Conservation (phyloP, 1,140 invertebrate species). For the Conopomorpha cramerella region DNA sequence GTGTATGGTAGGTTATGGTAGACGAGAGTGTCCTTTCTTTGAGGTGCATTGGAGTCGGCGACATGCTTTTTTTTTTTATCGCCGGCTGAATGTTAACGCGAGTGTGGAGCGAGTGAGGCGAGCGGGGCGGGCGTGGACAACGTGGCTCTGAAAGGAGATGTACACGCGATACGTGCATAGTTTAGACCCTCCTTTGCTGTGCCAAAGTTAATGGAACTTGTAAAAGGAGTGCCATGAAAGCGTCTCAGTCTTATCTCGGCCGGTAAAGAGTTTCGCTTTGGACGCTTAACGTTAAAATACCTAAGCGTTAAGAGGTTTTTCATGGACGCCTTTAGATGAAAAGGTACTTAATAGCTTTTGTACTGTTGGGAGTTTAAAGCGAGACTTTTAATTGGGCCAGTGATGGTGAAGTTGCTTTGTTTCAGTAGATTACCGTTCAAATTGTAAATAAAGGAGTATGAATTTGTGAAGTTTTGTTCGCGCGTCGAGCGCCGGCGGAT, state of each 20-base stretch:
- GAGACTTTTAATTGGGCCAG: too few relatives aligned
- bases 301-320: neutral
- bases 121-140: slow-evolving; percentile 14
- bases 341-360: neutral
- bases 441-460: too few relatives aligned
- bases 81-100: slow-evolving; percentile 18
- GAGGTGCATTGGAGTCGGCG: too few relatives aligned
- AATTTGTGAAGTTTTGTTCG: too few relatives aligned
- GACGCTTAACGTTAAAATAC: slow-evolving; percentile 1
- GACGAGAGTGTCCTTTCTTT: too few relatives aligned
- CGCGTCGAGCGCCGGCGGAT: too few relatives aligned
- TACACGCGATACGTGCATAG: slow-evolving; percentile 51
- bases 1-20: too few relatives aligned
- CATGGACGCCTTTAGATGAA: neutral
- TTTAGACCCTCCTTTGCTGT: slow-evolving; percentile 34
- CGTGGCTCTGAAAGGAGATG: slow-evolving; percentile 39
- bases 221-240: slow-evolving; percentile 25
- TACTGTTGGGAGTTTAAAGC: too few relatives aligned
- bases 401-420: too few relatives aligned
- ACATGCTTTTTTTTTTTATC: too few relatives aligned
- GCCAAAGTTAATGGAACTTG: slow-evolving; percentile 43
- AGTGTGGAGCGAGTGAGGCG: slow-evolving; percentile 13
- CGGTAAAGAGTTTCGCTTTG: slow-evolving; percentile 8
- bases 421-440: too few relatives aligned
- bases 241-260: slow-evolving; percentile 23